Conservation (phyloP, 2,113 vertebrate species). For the Aptenodytes patagonicus region DNA sequence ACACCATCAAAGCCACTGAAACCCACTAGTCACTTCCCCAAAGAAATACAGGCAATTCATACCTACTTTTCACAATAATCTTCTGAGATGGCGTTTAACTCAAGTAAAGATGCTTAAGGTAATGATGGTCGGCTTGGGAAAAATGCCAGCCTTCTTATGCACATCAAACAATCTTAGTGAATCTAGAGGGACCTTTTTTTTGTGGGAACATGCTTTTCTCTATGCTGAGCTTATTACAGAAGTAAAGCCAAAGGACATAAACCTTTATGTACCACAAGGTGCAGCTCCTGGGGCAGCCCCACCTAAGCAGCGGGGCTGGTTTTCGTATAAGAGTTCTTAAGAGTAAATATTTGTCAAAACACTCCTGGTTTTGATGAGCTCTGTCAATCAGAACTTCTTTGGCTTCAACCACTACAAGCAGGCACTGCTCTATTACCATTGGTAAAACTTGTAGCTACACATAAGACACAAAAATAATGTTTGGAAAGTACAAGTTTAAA, state of each 20-base stretch:
- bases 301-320: background rate
- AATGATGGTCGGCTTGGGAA: background rate
- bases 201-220: background rate
- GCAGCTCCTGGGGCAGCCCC: background rate
- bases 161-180: background rate
- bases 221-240: background rate
- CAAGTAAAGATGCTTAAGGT: background rate
- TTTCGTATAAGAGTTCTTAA: background rate
- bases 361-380: background rate
- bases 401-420: background rate
- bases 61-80: background rate
- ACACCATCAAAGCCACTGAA: conserved; percentile 35
- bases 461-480: background rate
- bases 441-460: background rate
- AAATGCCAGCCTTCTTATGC: background rate
- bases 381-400: background rate
- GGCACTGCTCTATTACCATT: background rate
- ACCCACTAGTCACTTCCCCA: background rate
- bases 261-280: background rate
- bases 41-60: background rate
- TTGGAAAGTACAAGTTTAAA: background rate
- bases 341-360: background rate
- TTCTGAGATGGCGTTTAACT: background rate
- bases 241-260: background rate
- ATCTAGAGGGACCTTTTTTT: background rate